Evolutionary conservation across 2,888 invertebrate genomes (phyloP).

Genomic region (Agrilus biguttatus): DNA sequence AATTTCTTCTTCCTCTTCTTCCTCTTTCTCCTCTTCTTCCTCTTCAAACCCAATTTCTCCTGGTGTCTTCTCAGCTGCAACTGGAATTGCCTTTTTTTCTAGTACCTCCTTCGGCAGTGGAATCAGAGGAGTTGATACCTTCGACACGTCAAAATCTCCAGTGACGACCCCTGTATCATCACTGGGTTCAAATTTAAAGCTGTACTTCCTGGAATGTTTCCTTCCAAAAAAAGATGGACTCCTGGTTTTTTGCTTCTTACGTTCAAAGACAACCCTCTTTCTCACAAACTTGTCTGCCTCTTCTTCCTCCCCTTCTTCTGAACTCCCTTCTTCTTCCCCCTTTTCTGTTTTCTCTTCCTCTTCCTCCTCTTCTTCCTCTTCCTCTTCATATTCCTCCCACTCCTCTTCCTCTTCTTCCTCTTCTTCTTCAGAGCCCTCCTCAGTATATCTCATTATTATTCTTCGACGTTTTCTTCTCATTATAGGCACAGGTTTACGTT

Average conservation of each 20-base stretch:
- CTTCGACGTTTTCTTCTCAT: constrained; percentile 20
- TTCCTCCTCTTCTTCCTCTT: constrained; percentile 1
- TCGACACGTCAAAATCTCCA: not conserved
- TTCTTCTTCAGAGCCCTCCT: constrained; percentile 4
- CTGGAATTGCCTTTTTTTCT: not conserved
- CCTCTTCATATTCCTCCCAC: constrained; percentile 2
- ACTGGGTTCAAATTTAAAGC: too few species aligned
- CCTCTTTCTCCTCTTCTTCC: constrained; percentile 2
- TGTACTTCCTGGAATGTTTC: not conserved
- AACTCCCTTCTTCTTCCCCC: not conserved
- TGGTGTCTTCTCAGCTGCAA: not conserved
- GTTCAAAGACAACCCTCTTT: constrained; percentile 4
- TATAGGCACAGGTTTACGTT: too few species aligned
- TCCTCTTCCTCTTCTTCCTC: constrained; percentile 1
- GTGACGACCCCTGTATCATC: not conserved
- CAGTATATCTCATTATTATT: constrained; percentile 14
- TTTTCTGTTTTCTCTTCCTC: constrained; percentile 1
- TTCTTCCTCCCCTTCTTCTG: constrained; percentile 10
- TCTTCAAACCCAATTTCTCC: not conserved
- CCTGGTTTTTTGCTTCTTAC: constrained; percentile 9
- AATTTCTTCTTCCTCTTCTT: constrained; percentile 5
- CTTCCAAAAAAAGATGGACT: constrained; percentile 1
- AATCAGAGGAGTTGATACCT: not conserved
- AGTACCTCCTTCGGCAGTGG: not conserved
- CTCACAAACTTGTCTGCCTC: constrained; percentile 1